phyloP scores from a whole-genome alignment of 1,140 invertebrate genomes.

The Drosophila santomea region DNA sequence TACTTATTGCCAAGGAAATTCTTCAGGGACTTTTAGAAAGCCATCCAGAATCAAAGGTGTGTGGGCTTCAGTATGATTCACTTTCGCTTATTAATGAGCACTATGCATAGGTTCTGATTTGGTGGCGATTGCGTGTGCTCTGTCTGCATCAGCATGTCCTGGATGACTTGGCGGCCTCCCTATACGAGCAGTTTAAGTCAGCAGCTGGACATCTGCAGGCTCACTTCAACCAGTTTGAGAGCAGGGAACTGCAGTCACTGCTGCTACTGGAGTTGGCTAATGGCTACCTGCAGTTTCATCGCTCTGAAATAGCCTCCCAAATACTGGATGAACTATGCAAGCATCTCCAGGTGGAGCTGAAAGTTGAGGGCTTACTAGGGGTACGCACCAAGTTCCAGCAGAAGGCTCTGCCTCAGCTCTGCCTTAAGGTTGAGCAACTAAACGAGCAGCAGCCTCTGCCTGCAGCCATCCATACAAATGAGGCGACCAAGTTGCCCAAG shows the following conservation, averaged over 20 bases:
- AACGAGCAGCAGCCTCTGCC: slow-evolving; percentile 69
- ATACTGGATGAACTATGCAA: slow-evolving; percentile 88
- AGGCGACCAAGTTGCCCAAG: slow-evolving; percentile 86
- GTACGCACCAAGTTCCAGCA: slow-evolving; percentile 95
- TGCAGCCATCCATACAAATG: slow-evolving; percentile 85
- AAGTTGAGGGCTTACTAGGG: slow-evolving; percentile 90
- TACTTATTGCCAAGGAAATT: slow-evolving; percentile 89
- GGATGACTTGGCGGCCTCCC: slow-evolving; percentile 88
- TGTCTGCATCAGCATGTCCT: slow-evolving; percentile 90
- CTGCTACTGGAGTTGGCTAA: slow-evolving; percentile 91
- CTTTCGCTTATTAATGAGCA: background rate
- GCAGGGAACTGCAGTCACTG: slow-evolving; percentile 87
- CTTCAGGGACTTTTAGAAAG: slow-evolving; percentile 86
- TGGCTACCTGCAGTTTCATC: slow-evolving; percentile 90
- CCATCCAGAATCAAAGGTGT: slow-evolving; percentile 73
- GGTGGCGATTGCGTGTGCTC: slow-evolving; percentile 91
- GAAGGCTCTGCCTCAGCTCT: slow-evolving; percentile 92
- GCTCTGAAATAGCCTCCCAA: slow-evolving; percentile 88
- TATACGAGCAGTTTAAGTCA: slow-evolving; percentile 88
- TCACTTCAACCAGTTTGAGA: slow-evolving; percentile 74
- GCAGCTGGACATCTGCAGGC: slow-evolving; percentile 86
- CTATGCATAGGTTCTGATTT: slow-evolving; percentile 76
- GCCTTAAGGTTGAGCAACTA: slow-evolving; percentile 85
- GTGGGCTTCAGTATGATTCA: slow-evolving; percentile 19
- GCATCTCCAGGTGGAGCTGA: slow-evolving; percentile 88